These are phyloP conservation scores for Metopia argyrocephala DNA, from an alignment of 2,888 invertebrate genomes.

Conservation along the genomic window DNA sequence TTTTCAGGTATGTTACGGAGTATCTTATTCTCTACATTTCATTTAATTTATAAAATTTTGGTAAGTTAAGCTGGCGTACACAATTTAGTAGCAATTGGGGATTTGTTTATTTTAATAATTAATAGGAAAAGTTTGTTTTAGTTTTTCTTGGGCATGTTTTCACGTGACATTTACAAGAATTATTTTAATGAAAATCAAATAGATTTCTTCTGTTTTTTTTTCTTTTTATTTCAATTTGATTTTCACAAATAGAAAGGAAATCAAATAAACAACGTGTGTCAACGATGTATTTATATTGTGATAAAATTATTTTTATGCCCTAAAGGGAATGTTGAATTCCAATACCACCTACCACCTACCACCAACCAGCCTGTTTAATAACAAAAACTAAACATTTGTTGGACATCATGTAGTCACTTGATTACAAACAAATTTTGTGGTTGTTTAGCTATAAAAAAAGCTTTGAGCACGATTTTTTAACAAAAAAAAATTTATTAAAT, in stretches of 20 bases:
- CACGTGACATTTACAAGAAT: neutral
- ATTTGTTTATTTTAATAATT: conserved; percentile 47
- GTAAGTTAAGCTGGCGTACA: conserved; percentile 23
- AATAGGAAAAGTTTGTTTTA: conserved; percentile 21
- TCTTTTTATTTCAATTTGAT: neutral
- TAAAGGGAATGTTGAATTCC: too few species aligned
- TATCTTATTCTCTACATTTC: neutral
- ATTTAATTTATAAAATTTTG: neutral
- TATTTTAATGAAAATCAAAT: conserved; percentile 27
- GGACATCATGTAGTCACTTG: too few species aligned
- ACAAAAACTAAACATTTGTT: too few species aligned
- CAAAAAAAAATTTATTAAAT: too few species aligned
- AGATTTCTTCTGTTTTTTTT: neutral
- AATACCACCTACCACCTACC: too few species aligned
- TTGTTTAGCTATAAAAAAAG: too few species aligned
- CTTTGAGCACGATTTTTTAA: too few species aligned
- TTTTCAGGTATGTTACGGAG: conserved; percentile 38
- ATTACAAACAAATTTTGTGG: too few species aligned
- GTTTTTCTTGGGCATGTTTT: neutral
- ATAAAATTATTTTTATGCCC: too few species aligned
- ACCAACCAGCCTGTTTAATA: too few species aligned
- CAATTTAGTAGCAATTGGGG: neutral
- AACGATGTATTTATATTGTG: too few species aligned
- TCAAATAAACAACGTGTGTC: neutral
- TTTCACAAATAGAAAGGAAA: neutral